These are phyloP conservation scores for Chaetorhynchus papuensis DNA, from an alignment of 2,113 vertebrate species.

Conservation along the genomic window DNA sequence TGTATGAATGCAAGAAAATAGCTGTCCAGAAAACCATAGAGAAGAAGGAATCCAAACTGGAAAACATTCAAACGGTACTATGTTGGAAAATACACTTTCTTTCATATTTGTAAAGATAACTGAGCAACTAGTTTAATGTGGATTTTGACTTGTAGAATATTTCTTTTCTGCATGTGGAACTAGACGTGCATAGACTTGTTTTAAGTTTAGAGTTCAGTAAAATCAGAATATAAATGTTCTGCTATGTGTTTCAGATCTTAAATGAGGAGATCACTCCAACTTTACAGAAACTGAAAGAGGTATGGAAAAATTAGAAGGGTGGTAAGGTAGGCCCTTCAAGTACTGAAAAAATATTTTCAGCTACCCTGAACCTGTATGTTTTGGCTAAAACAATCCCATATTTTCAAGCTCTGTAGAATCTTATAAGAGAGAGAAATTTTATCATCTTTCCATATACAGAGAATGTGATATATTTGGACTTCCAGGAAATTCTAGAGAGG, in stretches of 20 bases:
- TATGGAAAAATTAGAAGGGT: conserved; percentile 27
- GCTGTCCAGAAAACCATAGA: conserved; percentile 90
- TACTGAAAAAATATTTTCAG: background rate
- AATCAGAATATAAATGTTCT: background rate
- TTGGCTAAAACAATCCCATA: background rate
- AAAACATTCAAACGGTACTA: conserved; percentile 84
- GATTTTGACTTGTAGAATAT: background rate
- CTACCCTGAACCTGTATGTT: background rate
- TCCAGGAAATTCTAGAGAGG: background rate
- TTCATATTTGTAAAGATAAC: background rate
- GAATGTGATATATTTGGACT: background rate
- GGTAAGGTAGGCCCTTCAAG: background rate
- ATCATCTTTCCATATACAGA: background rate
- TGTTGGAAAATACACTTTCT: background rate
- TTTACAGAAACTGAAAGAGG: conserved; percentile 90
- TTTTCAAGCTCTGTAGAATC: background rate
- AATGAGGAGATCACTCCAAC: conserved; percentile 92
- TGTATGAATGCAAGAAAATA: conserved; percentile 95
- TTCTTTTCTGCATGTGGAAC: background rate
- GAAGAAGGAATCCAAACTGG: conserved; percentile 91
- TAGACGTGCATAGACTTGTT: background rate
- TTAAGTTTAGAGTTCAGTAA: background rate
- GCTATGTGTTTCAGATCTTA: conserved; percentile 78
- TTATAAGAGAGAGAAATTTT: background rate
- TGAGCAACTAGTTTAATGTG: background rate